A percentile compares a stretch with the other conserved stretches of the same genome.
These are phyloP conservation scores for Simalia tracyae DNA, from an alignment of 2,797 vertebrate species.

Conservation along the genomic window DNA sequence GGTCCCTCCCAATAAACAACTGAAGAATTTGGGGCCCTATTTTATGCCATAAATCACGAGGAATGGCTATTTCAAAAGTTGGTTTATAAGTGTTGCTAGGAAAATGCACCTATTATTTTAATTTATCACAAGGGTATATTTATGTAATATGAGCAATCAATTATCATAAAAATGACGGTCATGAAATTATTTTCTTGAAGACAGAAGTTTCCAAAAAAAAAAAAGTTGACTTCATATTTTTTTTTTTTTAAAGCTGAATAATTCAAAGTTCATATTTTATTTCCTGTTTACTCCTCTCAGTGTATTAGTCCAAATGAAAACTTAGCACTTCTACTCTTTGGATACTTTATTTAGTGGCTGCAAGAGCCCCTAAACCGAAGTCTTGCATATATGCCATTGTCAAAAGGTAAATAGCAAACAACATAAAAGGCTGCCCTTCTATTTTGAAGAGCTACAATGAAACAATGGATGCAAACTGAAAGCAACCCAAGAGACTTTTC, in stretches of 20 bases:
- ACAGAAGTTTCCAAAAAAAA: not conserved
- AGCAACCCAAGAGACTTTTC: constrained; percentile 15
- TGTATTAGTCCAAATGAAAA: constrained; percentile 6
- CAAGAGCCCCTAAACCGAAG: constrained; percentile 8
- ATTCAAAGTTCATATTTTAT: constrained; percentile 11
- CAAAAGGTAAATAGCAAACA: not conserved
- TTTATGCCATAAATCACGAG: constrained; percentile 46
- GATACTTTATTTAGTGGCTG: constrained; percentile 3
- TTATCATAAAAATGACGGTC: not conserved
- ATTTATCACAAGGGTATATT: constrained; percentile 2
- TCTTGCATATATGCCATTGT: not conserved
- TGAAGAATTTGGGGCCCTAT: not conserved
- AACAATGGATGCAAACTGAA: constrained; percentile 37
- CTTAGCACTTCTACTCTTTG: not conserved
- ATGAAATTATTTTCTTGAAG: constrained; percentile 31
- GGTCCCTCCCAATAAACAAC: not conserved
- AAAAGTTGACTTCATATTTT: constrained; percentile 31
- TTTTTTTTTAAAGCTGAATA: constrained; percentile 9
- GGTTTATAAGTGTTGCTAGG: not conserved
- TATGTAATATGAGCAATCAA: not conserved
- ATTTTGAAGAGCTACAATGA: constrained; percentile 31
- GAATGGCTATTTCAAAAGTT: constrained; percentile 28
- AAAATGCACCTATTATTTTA: constrained; percentile 18
- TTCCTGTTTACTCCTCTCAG: not conserved
- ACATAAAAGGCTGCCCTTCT: constrained; percentile 26